A percentile compares a stretch with the other conserved stretches of the same genome.
phyloP scores from a whole-genome alignment of 2,113 vertebrate genomes.

The Rhinopithecus roxellana region DNA sequence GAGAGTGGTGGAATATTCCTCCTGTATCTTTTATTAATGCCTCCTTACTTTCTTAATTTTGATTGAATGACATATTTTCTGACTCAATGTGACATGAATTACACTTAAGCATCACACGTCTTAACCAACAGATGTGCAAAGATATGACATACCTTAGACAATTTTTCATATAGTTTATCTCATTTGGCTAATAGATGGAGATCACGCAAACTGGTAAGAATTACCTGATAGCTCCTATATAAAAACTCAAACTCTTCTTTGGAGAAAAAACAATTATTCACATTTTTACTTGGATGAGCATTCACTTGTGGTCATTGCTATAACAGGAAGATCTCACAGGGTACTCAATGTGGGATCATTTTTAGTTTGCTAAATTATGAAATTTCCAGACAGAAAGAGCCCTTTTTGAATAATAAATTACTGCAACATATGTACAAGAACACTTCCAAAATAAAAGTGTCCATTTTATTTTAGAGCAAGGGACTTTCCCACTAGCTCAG shows the following conservation, averaged over 20 bases:
- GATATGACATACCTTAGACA: neutral
- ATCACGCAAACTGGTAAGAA: neutral
- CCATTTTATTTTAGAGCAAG: neutral
- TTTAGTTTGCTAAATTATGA: constrained; percentile 65
- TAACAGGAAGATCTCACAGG: constrained; percentile 4
- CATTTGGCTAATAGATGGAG: neutral
- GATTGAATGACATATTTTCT: neutral
- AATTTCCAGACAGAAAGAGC: constrained; percentile 72
- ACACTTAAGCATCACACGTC: neutral
- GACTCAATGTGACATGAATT: neutral
- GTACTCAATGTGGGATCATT: constrained; percentile 54
- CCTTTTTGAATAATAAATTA: constrained; percentile 57
- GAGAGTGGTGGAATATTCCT: neutral
- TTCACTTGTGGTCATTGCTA: neutral
- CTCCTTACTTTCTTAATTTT: neutral
- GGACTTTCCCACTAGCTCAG: constrained; percentile 31
- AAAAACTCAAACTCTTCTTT: neutral
- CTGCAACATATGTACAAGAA: constrained; percentile 36
- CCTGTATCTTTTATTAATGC: neutral
- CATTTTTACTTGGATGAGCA: constrained; percentile 49
- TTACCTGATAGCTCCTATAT: neutral
- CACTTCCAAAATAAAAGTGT: constrained; percentile 42
- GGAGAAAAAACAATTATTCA: neutral
- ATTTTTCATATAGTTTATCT: neutral
- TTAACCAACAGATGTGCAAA: neutral